A percentile compares a stretch with the other conserved stretches of the same genome.
Conservation (phyloP, 2,113 vertebrate genomes). For the Suricata suricatta region DNA sequence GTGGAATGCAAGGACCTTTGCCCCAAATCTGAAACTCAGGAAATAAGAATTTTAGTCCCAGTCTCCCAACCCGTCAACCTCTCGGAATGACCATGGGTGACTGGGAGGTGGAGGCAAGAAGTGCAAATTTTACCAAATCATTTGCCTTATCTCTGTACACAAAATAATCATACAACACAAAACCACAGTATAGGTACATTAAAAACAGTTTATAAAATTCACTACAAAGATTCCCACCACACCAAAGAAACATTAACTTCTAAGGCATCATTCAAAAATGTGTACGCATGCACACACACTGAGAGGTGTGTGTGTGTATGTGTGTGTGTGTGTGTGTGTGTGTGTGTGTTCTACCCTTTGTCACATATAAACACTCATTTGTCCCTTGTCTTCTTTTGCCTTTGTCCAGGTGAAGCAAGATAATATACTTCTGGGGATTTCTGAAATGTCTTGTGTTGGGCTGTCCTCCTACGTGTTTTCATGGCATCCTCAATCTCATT, state of each 20-base stretch:
- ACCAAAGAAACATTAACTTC: neutral
- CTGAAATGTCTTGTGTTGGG: neutral
- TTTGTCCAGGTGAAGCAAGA: neutral
- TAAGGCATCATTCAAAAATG: neutral
- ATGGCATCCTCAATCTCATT: neutral
- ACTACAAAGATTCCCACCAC: neutral
- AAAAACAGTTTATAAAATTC: neutral
- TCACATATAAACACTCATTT: neutral
- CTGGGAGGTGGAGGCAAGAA: rapidly evolving
- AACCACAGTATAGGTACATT: neutral
- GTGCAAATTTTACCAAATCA: neutral
- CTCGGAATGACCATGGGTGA: neutral
- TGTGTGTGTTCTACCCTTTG: neutral
- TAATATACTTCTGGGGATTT: neutral
- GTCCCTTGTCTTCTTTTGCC: neutral
- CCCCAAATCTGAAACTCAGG: neutral
- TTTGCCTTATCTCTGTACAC: neutral
- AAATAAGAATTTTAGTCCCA: neutral
- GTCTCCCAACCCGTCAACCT: no score
- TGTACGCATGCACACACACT: neutral
- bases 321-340: neutral
- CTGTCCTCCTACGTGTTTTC: neutral
- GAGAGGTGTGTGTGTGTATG: neutral
- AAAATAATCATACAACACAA: neutral
- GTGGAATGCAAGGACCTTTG: neutral